These are phyloP conservation scores for Heliconius sara DNA, from an alignment of 2,888 invertebrate genomes.

Conservation along the genomic window DNA sequence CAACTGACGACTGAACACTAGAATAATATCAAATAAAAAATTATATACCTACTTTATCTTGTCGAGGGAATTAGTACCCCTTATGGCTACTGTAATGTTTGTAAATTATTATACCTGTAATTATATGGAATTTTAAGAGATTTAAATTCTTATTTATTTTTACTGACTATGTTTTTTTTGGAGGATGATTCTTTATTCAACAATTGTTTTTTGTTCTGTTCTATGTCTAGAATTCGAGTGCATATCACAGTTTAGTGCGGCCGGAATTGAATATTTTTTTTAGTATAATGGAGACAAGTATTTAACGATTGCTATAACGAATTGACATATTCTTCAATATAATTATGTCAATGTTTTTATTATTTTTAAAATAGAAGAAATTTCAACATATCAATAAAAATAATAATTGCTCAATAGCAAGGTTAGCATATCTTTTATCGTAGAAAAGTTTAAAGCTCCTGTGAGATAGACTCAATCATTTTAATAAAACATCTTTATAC, in stretches of 20 bases:
- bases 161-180: not conserved
- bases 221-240: not conserved
- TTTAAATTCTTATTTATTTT: not conserved
- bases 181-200: not conserved
- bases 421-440: not conserved
- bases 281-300: not conserved
- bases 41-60: not conserved
- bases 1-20: not conserved
- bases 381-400: slow-evolving; percentile 1
- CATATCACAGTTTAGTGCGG: not conserved
- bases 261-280: not conserved
- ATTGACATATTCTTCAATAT: not conserved
- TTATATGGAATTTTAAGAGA: not conserved
- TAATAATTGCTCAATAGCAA: not conserved
- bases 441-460: not conserved
- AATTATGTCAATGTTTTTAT: not conserved
- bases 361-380: not conserved
- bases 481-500: not conserved
- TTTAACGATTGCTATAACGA: not conserved
- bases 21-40: too few relatives aligned
- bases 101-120: not conserved
- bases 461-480: not conserved
- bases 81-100: not conserved
- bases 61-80: not conserved
- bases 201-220: not conserved